A percentile compares a stretch with the other conserved stretches of the same genome.
Conservation (phyloP, 2,113 vertebrate genomes). For the Prunella fulvescens region DNA sequence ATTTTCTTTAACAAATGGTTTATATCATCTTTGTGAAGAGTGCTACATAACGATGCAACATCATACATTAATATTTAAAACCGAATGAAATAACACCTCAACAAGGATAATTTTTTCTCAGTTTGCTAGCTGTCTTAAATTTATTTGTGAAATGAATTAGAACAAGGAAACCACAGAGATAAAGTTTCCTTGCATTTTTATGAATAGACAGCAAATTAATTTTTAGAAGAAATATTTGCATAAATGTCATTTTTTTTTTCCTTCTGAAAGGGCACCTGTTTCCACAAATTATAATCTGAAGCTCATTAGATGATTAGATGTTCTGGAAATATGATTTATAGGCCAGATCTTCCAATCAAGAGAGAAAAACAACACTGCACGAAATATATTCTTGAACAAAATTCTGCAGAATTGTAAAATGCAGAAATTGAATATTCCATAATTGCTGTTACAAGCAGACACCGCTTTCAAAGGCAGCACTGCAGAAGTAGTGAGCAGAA, state of each 20-base stretch:
- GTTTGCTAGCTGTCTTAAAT: conserved; percentile 56
- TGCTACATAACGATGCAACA: conserved; percentile 65
- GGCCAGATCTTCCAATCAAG: conserved; percentile 2
- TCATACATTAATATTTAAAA: conserved; percentile 71
- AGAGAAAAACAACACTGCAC: background rate
- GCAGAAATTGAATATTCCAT: background rate
- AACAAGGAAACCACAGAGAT: conserved; percentile 9
- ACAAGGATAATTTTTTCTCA: conserved; percentile 61
- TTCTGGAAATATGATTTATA: conserved; percentile 12
- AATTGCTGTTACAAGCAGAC: background rate
- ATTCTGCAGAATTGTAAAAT: background rate
- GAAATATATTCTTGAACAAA: background rate
- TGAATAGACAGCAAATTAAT: conserved; percentile 3
- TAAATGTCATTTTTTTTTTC: background rate
- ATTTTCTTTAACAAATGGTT: conserved; percentile 53
- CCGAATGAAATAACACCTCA: conserved; percentile 67
- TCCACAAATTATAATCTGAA: conserved; percentile 12
- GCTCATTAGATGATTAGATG: conserved; percentile 39
- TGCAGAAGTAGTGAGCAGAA: background rate
- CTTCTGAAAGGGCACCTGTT: conserved; percentile 17
- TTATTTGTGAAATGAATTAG: conserved; percentile 55
- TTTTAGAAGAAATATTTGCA: conserved; percentile 36
- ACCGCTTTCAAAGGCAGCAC: background rate
- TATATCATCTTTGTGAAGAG: conserved; percentile 57
- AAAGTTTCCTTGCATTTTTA: conserved; percentile 22